phyloP scores from a whole-genome alignment of 2,113 vertebrate species.

The Grammatotria lemairii region DNA sequence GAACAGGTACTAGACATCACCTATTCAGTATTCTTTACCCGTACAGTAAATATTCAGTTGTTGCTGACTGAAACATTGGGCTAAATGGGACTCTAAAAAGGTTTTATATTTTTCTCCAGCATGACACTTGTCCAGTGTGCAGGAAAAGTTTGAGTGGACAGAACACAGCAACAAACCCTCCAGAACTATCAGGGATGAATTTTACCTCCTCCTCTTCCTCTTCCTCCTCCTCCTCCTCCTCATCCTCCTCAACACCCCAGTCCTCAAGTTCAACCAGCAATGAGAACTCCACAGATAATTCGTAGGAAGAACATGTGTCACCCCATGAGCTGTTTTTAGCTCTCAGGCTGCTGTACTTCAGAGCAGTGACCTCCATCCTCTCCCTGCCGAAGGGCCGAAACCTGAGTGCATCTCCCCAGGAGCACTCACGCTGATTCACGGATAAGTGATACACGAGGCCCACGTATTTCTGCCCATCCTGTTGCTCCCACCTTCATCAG shows the following conservation, averaged over 20 bases:
- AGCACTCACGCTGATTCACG: constrained; percentile 22
- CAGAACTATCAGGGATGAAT: constrained; percentile 89
- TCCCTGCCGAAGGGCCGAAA: constrained; percentile 10
- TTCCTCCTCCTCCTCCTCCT: constrained; percentile 63
- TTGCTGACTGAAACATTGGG: not conserved
- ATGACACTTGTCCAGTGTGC: constrained; percentile 98
- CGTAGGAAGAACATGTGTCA: constrained; percentile 63
- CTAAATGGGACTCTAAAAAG: not conserved
- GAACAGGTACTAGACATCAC: constrained; percentile 79
- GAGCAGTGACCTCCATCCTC: constrained; percentile 29
- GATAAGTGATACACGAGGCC: constrained; percentile 38
- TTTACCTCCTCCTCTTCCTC: constrained; percentile 86
- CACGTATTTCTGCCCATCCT: constrained; percentile 27
- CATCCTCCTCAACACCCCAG: constrained; percentile 65
- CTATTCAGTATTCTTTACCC: not conserved
- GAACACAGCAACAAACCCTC: constrained; percentile 97
- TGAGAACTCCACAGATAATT: constrained; percentile 86
- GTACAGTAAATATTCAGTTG: not conserved
- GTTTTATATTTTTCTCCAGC: constrained; percentile 65
- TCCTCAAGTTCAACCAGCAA: constrained; percentile 88
- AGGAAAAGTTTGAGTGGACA: constrained; percentile 96
- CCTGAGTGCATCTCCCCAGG: constrained; percentile 16
- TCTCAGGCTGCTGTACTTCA: constrained; percentile 19
- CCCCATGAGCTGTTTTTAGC: constrained; percentile 29
- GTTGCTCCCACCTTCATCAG: constrained; percentile 34